phyloP scores from a whole-genome alignment of 2,888 invertebrate genomes.

The Onthophagus sagittarius region DNA sequence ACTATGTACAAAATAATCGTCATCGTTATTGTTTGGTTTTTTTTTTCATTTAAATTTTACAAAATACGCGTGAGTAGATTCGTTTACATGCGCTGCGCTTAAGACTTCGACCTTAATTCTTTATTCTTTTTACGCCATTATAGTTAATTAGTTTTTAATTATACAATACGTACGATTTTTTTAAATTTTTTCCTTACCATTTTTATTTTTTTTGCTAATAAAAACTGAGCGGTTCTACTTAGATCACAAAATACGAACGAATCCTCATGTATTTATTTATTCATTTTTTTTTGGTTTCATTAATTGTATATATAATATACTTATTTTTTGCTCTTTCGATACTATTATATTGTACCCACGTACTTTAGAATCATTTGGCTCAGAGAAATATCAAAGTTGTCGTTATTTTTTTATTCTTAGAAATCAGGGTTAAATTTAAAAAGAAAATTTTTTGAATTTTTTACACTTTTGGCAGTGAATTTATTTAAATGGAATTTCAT shows the following conservation, averaged over 20 bases:
- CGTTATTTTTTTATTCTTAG: conserved; percentile 10
- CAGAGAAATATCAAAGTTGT: conserved; percentile 35
- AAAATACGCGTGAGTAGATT: conserved; percentile 24
- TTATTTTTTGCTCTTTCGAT: conserved; percentile 5
- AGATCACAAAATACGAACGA: conserved; percentile 19
- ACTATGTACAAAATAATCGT: conserved; percentile 21
- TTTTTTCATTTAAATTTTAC: conserved; percentile 18
- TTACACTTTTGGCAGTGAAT: conserved; percentile 14
- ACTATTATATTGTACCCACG: conserved; percentile 40
- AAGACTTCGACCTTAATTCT: background rate
- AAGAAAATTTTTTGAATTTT: conserved; percentile 25
- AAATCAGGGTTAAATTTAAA: background rate
- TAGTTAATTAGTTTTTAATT: conserved; percentile 16
- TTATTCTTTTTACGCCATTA: conserved; percentile 31
- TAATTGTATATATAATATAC: conserved; percentile 8
- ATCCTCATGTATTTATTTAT: conserved; percentile 9
- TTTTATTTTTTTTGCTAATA: conserved; percentile 13
- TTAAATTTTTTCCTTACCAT: too few relatives aligned
- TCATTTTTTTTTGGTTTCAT: background rate
- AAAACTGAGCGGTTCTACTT: conserved; percentile 18
- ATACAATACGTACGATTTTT: background rate
- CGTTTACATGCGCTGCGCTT: conserved; percentile 10
- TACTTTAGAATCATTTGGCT: conserved; percentile 39
- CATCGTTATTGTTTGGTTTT: conserved; percentile 1
- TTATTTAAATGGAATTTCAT: background rate